A percentile compares a stretch with the other conserved stretches of the same genome.
Conservation (phyloP, 2,888 invertebrate genomes). For the Sphaerophoria taeniata region DNA sequence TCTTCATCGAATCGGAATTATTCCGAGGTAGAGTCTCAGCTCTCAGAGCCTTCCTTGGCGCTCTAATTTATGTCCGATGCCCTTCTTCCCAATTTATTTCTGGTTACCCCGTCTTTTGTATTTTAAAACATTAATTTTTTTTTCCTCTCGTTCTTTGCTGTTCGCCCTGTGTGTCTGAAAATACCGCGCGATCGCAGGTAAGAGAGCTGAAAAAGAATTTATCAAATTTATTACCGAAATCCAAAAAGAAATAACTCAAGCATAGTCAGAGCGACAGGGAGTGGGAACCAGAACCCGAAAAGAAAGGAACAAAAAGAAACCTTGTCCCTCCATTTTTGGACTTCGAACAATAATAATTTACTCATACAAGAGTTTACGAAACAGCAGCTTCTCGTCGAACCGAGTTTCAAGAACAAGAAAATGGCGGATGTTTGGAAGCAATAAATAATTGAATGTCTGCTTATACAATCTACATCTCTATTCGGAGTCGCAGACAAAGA, state of each 20-base stretch:
- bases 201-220: conserved; percentile 76
- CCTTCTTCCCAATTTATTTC: conserved; percentile 63
- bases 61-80: conserved; percentile 67
- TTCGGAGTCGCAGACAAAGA: conserved; percentile 48
- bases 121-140: not conserved
- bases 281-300: conserved; percentile 25
- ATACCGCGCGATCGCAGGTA: conserved; percentile 71
- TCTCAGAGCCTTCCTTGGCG: conserved; percentile 38
- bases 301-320: conserved; percentile 17
- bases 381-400: conserved; percentile 20
- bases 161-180: conserved; percentile 47
- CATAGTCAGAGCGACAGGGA: conserved; percentile 64
- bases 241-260: conserved; percentile 74
- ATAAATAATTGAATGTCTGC: conserved; percentile 67
- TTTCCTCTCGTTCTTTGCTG: not conserved
- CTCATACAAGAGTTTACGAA: not conserved
- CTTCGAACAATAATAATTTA: conserved; percentile 32
- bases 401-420: conserved; percentile 60
- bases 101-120: conserved; percentile 49
- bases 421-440: conserved; percentile 66
- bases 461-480: conserved; percentile 56
- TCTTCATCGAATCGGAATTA: conserved; percentile 61
- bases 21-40: conserved; percentile 28
- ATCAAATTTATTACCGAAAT: conserved; percentile 80
- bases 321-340: conserved; percentile 64